phyloP scores from a whole-genome alignment of 2,888 invertebrate species.

The Sphecodes monilicornis region DNA sequence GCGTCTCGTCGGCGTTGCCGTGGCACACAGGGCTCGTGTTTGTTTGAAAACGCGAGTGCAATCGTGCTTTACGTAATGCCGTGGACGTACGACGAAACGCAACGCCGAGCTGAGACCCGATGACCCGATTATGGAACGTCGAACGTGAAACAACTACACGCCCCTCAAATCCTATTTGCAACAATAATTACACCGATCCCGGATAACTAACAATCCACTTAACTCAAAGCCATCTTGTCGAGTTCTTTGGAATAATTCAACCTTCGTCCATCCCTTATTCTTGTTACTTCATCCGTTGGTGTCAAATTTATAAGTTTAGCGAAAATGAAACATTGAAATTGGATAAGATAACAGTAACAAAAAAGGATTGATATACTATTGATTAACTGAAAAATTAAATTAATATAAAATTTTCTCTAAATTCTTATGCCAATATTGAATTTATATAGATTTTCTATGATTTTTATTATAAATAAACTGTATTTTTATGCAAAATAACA shows the following conservation, averaged over 20 bases:
- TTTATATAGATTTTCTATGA: too few species aligned
- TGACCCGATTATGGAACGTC: slow-evolving; percentile 51
- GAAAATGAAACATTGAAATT: too few species aligned
- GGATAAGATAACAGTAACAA: too few species aligned
- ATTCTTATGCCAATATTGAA: too few species aligned
- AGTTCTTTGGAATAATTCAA: neutral
- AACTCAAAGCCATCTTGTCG: neutral
- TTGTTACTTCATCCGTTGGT: neutral
- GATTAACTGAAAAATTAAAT: too few species aligned
- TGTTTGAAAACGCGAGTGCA: slow-evolving; percentile 54
- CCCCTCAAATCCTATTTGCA: neutral
- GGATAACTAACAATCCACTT: too few species aligned
- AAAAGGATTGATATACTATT: too few species aligned
- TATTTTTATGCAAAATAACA: too few species aligned
- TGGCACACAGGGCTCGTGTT: slow-evolving; percentile 17
- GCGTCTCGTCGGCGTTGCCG: slow-evolving; percentile 25
- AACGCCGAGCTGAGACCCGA: slow-evolving; percentile 30
- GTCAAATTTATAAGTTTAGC: neutral
- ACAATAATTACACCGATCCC: neutral
- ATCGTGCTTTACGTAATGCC: slow-evolving; percentile 53
- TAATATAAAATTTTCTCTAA: too few species aligned
- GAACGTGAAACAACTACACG: neutral
- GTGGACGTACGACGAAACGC: slow-evolving; percentile 22
- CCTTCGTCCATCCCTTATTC: neutral
- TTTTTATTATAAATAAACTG: too few species aligned